Percentiles rank a stretch among this genome's conserved stretches.
Conservation (phyloP, 2,888 invertebrate species). For the Dicranocentrus wangi region DNA sequence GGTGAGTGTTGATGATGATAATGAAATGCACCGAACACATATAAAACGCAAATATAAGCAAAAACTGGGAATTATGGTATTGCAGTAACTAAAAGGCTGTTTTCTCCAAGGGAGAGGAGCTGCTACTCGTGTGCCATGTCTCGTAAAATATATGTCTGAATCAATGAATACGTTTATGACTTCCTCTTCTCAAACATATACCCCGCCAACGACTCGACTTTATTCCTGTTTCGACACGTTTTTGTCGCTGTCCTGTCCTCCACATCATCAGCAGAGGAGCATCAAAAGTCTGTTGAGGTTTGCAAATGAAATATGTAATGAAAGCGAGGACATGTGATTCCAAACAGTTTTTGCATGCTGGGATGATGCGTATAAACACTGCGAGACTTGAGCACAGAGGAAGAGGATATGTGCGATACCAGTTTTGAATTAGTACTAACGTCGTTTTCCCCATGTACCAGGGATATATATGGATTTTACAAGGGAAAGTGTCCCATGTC, state of each 20-base stretch:
- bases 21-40: conserved; percentile 31
- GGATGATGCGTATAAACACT: neutral
- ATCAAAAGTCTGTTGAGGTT: conserved; percentile 28
- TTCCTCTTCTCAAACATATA: conserved; percentile 12
- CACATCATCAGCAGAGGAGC: neutral
- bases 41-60: neutral
- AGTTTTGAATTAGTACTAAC: neutral
- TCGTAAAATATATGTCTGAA: conserved; percentile 4
- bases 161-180: conserved; percentile 29
- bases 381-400: neutral
- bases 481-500: conserved; percentile 15
- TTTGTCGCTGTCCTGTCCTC: neutral
- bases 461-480: neutral
- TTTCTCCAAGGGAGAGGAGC: no score
- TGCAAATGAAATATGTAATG: conserved; percentile 20
- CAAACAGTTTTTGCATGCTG: conserved; percentile 10
- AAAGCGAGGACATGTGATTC: conserved; percentile 15
- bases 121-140: no score
- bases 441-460: neutral
- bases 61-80: neutral
- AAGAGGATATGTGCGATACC: neutral
- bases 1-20: conserved; percentile 35
- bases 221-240: neutral
- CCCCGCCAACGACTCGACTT: neutral
- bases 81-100: no score